Evolutionary conservation across 1,140 invertebrate genomes (phyloP), one percentile per base, ranked within the genome.

Genomic region (Bombus waltoni): DNA sequence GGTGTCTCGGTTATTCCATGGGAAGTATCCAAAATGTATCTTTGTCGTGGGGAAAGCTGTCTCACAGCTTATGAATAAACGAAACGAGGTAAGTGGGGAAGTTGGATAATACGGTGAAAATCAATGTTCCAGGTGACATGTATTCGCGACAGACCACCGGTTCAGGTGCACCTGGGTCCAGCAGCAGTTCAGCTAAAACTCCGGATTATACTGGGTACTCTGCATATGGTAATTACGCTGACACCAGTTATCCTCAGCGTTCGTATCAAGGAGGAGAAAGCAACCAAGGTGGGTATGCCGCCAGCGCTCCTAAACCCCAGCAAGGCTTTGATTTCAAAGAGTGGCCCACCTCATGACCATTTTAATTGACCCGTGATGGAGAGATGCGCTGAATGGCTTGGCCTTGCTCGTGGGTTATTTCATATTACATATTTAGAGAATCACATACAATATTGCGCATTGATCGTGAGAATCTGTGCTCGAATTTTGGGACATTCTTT

Each of bases 321-420:
- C 95, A 96, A 95, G 94, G 94, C 92, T 96, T 96, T 95, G 96
- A 96, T 94, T 96, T 95, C 94, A 96, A 96, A 95, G 96, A 96
- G 93, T 96, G 96, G 96, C 95, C 95, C 93, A 95, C 96, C 93
- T 96, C 96, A 95, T 96, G 96, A 96, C 96, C 94, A 93, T 95
- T 95, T 95, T 95, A 95, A 95, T 95, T 95, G 80, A 95, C 87
- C 91, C 92, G 91, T 91, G 92, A 93, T 89, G 91, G 93, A 94
- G 92, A 93, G 80, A 94, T 94, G 93, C 93, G 94, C 93, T 94
- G 81, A 94, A 93, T 89, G 91, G 92, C 92, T 93, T 93, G 93
- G 89, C 89, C 93, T 95, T 94, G 94, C 93, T 91, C 92, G 92
- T 93, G 92, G 93, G 94, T 93, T 94, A 92, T 93, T 84, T 91